Conservation (phyloP, 1,140 invertebrate genomes). For the Dolichoris vasculosae region DNA sequence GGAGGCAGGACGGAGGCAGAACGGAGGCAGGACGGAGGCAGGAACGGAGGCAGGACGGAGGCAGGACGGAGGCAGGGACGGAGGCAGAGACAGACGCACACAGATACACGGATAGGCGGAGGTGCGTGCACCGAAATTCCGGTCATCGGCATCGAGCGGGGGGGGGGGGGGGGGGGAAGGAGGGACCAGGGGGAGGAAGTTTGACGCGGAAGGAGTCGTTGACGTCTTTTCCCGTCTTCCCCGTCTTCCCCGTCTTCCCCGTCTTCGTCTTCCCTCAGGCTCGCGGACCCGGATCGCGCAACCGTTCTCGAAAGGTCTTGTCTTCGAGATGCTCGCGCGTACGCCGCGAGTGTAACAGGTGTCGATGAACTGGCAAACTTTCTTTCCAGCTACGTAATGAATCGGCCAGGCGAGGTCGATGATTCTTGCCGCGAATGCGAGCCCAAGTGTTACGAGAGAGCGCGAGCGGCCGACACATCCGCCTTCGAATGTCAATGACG, state of each 20-base stretch:
- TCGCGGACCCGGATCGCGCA: not conserved
- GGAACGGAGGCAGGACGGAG: no score
- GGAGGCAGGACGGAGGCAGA: no score
- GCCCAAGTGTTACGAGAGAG: conserved; percentile 16
- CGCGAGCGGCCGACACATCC: conserved; percentile 35
- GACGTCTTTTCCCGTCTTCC: no score
- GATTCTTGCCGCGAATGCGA: conserved; percentile 23
- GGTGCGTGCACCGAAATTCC: conserved; percentile 17
- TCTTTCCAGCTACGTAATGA: conserved; percentile 56
- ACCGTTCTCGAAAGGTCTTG: conserved; percentile 12
- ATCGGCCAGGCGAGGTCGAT: conserved; percentile 47
- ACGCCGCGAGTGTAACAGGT: conserved; percentile 49
- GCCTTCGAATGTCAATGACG: conserved; percentile 54
- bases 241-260: not conserved
- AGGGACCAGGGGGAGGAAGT: not conserved
- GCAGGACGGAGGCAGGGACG: no score
- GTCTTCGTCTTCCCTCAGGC: no score
- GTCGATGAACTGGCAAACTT: conserved; percentile 58
- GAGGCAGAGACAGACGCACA: no score
- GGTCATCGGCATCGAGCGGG: conserved; percentile 29
- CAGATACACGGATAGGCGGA: not conserved
- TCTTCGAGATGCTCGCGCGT: conserved; percentile 21
- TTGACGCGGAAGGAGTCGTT: conserved; percentile 36
- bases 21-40: no score
- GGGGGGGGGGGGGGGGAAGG: not conserved